Base-by-base conservation (phyloP, 2,113 vertebrate genomes). In the Myocastor coypus region DNA sequence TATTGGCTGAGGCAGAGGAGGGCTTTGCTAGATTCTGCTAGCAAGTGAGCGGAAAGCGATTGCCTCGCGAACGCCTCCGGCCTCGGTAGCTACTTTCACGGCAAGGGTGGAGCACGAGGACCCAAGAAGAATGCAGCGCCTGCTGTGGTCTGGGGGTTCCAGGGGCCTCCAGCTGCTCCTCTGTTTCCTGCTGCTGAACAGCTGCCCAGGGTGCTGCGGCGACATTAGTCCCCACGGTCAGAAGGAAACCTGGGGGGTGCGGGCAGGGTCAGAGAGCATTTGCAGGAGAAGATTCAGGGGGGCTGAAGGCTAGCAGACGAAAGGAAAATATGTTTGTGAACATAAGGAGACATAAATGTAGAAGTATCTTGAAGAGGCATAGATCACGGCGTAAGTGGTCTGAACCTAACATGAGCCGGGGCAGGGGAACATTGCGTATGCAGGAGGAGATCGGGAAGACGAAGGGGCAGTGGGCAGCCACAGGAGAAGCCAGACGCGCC, bases 171-270 rank as follows among this genome's bases (percentile, higher is more conserved):
- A 24, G 46, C 78, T 89, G 61, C 83, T 93, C 40, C 63, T 89
- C 68, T 85, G 86, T 81, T 90, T 96, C 87, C 69, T 94, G 57
- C 93, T 95, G 64, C 78, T 93, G 68, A 87, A 73, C 63, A 73
- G 50, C 78, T 37, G 28, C 42, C 86, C 63, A 7, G 73, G 78
- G 64, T 75, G 34, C 95, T 97, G 97, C 96, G 88, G 91, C 80
- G 95, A 96, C 94, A 9, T 42, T n/a, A 87, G 75, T 66, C 59
- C 73, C 75, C 91, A 83, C 50, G 73, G 86, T 96, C 90, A 91
- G 87, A 73, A 88, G 96, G 75, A 92, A 71, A 66, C 24, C 24
- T 30, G 57, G 73, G 28, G 24, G 61, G 42, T 52, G 77, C 9
- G 52, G 73, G 37, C 68, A 71, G 37, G 50, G 42, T 64, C 78